These are phyloP conservation scores for Trissoscelio sp. DNA, from an alignment of 2,888 invertebrate genomes.

Conservation along the genomic window DNA sequence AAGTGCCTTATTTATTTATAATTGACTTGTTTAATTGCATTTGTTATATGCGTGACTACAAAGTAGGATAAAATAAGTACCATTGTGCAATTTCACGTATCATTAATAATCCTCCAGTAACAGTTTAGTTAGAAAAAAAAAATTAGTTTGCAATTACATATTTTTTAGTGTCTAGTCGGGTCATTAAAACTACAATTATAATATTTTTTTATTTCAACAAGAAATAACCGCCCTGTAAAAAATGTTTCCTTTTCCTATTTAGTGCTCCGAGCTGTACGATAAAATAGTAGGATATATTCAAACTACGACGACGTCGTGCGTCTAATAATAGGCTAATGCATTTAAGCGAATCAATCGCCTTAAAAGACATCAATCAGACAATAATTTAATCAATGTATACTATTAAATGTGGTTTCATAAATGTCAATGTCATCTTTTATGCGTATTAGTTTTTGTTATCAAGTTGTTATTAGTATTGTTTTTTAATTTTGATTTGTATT, in stretches of 20 bases:
- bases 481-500: no score
- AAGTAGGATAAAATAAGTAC: background rate
- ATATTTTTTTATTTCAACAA: background rate
- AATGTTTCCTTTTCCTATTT: background rate
- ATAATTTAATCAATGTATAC: slow-evolving; percentile 60
- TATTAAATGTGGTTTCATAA: slow-evolving; percentile 44
- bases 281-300: slow-evolving; percentile 10
- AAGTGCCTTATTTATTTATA: no score
- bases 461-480: background rate
- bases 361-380: slow-evolving; percentile 55
- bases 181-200: background rate
- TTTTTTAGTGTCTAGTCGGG: background rate
- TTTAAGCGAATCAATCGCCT: slow-evolving; percentile 55
- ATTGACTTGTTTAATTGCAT: no score
- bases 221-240: background rate
- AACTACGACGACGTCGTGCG: slow-evolving; percentile 12
- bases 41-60: no score
- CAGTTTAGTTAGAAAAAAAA: background rate
- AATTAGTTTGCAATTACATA: slow-evolving; percentile 5
- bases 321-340: slow-evolving; percentile 52
- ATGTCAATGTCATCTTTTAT: slow-evolving; percentile 45
- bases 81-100: background rate
- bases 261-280: background rate
- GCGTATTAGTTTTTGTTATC: slow-evolving; percentile 3
- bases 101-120: background rate